These are phyloP conservation scores for Didymodactylos carnosus DNA, from an alignment of 2,888 invertebrate species.

Conservation along the genomic window DNA sequence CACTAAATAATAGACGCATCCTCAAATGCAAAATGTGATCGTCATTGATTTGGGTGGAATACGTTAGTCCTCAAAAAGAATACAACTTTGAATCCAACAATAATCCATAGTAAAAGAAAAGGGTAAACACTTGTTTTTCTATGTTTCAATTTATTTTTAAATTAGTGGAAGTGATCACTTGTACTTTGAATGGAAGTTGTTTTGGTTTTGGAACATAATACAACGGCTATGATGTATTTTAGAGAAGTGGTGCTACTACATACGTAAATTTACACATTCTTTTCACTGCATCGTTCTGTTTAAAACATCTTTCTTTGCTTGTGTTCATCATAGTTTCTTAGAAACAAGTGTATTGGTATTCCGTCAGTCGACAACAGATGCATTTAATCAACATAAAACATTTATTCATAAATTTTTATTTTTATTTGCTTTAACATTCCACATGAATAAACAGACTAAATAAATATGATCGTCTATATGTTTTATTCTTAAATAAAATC, in stretches of 20 bases:
- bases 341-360: neutral
- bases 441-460: too few species aligned
- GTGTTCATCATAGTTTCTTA: neutral
- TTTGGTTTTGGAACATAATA: slow-evolving; percentile 41
- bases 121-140: slow-evolving; percentile 22
- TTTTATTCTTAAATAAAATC: too few species aligned
- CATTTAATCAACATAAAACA: neutral
- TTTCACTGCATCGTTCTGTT: neutral
- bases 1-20: slow-evolving; percentile 40
- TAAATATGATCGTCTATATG: too few species aligned
- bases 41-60: slow-evolving; percentile 44
- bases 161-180: slow-evolving; percentile 47
- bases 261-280: slow-evolving; percentile 20
- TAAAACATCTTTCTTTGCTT: neutral
- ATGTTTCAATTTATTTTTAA: slow-evolving; percentile 15
- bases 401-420: too few species aligned
- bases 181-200: slow-evolving; percentile 43
- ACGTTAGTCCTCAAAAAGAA: slow-evolving; percentile 38
- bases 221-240: slow-evolving; percentile 47
- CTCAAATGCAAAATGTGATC: slow-evolving; percentile 38
- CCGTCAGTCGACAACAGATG: neutral
- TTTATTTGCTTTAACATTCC: too few species aligned
- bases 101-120: slow-evolving; percentile 40
- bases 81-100: slow-evolving; percentile 39
- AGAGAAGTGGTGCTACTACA: slow-evolving; percentile 39